These are phyloP conservation scores for Sarcophaga subvicina DNA, from an alignment of 2,888 invertebrate species.

Conservation along the genomic window DNA sequence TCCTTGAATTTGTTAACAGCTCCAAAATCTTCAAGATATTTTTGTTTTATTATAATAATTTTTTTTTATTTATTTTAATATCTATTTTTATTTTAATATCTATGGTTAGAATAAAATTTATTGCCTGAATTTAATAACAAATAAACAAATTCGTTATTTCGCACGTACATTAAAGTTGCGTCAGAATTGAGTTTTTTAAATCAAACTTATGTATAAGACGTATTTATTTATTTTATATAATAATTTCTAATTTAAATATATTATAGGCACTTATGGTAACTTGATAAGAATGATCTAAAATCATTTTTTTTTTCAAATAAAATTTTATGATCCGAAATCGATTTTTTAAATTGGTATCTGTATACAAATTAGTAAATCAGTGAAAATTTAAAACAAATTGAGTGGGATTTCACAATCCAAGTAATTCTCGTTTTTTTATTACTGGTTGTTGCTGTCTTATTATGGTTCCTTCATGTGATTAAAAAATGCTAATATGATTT, in stretches of 20 bases:
- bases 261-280: not conserved
- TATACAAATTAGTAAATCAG: not conserved
- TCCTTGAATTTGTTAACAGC: constrained; percentile 12
- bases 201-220: not conserved
- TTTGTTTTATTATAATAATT: not conserved
- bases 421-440: not conserved
- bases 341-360: not conserved
- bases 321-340: not conserved
- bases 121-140: not conserved
- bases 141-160: not conserved
- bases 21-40: not conserved
- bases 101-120: not conserved
- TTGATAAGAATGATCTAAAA: not conserved
- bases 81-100: not conserved
- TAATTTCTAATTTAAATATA: not conserved
- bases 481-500: not conserved
- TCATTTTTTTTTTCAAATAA: not conserved
- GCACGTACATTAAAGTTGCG: not conserved
- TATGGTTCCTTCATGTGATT: not conserved
- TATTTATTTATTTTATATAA: not conserved
- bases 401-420: not conserved
- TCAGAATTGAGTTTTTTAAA: not conserved
- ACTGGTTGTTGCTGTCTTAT: not conserved
- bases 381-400: not conserved
- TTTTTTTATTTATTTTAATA: not conserved